These are phyloP conservation scores for Acanthosepion lycidas DNA, from an alignment of 2,888 invertebrate genomes.

Conservation along the genomic window DNA sequence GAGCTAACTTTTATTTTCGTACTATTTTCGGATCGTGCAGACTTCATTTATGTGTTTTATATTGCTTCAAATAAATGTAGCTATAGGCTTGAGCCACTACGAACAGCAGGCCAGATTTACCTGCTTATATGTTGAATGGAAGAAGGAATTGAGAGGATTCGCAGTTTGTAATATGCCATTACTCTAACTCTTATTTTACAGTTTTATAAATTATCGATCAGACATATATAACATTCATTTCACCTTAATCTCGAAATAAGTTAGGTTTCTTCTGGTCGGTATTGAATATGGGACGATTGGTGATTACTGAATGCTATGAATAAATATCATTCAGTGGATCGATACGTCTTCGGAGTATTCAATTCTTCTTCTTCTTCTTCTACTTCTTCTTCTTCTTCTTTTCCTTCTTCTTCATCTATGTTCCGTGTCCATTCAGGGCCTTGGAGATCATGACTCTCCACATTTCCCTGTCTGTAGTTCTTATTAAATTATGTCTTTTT, in stretches of 20 bases:
- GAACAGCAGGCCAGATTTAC: neutral
- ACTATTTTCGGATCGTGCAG: neutral
- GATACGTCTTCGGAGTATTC: neutral
- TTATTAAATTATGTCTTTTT: too few relatives aligned
- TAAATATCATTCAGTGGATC: neutral
- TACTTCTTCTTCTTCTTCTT: too few relatives aligned
- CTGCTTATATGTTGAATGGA: neutral
- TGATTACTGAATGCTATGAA: neutral
- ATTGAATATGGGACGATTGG: neutral
- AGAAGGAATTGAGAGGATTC: neutral
- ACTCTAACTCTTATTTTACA: neutral
- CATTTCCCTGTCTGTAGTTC: too few relatives aligned
- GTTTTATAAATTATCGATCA: neutral
- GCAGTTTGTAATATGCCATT: neutral
- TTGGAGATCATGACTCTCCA: too few relatives aligned
- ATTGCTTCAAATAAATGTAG: neutral
- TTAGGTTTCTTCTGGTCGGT: neutral
- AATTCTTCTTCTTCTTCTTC: too few relatives aligned
- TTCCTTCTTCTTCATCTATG: too few relatives aligned
- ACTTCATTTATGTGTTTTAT: constrained; percentile 1
- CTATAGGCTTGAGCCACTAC: neutral
- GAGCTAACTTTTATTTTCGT: neutral
- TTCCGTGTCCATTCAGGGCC: too few relatives aligned
- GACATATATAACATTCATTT: constrained; percentile 1
- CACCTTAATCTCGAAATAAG: neutral